These are phyloP conservation scores for Teleiodes luculella DNA, from an alignment of 2,888 invertebrate genomes.

Conservation along the genomic window DNA sequence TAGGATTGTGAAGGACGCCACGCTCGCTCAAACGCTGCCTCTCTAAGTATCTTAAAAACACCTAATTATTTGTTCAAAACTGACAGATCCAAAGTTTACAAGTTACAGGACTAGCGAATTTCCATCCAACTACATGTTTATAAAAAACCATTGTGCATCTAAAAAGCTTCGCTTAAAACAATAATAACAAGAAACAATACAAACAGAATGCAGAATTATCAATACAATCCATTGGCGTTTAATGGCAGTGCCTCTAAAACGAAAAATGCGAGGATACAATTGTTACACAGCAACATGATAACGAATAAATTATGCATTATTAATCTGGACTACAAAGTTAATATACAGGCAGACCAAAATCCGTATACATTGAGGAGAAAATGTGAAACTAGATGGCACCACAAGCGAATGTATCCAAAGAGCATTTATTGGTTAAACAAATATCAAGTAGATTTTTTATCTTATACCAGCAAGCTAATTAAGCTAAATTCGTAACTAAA, in stretches of 20 bases:
- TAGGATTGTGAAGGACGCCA: no score
- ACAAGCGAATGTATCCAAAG: no score
- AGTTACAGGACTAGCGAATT: conserved; percentile 69
- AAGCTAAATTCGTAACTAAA: no score
- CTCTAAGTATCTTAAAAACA: conserved; percentile 65
- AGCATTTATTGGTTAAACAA: no score
- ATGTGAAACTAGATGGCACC: no score
- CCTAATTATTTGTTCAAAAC: conserved; percentile 49
- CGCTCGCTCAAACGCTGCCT: conserved; percentile 8
- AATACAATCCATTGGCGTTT: conserved; percentile 17
- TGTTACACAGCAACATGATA: conserved; percentile 22
- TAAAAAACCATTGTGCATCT: conserved; percentile 48
- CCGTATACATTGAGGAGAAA: no score
- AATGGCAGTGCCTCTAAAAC: conserved; percentile 24
- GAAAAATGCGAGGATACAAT: conserved; percentile 23
- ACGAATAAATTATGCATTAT: conserved; percentile 22
- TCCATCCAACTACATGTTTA: conserved; percentile 20
- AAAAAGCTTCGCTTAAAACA: conserved; percentile 62
- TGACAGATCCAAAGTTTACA: conserved; percentile 72
- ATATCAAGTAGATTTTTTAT: no score
- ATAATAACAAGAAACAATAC: conserved; percentile 64
- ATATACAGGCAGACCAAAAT: conserved; percentile 16
- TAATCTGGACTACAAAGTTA: conserved; percentile 17
- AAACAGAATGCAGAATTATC: conserved; percentile 45
- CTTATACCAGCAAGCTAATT: no score